Percentiles rank a stretch among this genome's conserved stretches.
phyloP scores from a whole-genome alignment of 2,797 vertebrate genomes.

The Sarcophilus harrisii region DNA sequence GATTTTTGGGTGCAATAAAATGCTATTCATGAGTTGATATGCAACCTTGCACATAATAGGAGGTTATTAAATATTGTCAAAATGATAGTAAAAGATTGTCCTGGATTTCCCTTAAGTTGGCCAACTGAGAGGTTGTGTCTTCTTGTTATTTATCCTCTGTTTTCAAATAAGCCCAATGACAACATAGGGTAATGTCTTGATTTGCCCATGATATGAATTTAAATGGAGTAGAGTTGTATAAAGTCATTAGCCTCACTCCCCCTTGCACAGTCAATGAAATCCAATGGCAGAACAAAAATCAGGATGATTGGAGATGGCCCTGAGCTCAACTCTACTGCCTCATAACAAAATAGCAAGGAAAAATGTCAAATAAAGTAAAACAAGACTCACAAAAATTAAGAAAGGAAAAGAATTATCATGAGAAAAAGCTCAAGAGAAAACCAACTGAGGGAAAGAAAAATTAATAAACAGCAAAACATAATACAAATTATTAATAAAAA shows the following conservation, averaged over 20 bases:
- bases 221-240: not conserved
- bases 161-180: not conserved
- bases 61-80: not conserved
- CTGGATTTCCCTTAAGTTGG: not conserved
- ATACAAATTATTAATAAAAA: not conserved
- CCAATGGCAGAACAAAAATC: not conserved
- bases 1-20: not conserved
- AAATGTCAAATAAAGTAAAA: not conserved
- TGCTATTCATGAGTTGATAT: not conserved
- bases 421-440: not conserved
- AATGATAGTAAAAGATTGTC: not conserved
- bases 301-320: not conserved
- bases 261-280: not conserved
- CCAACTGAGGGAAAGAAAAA: not conserved
- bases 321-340: not conserved
- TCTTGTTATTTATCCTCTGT: not conserved
- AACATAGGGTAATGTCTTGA: not conserved
- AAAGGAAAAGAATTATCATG: not conserved
- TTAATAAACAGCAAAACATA: not conserved
- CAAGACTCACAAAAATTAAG: not conserved
- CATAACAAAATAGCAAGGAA: not conserved
- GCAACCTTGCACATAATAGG: not conserved
- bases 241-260: not conserved
- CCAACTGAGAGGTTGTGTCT: not conserved
- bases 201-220: not conserved